These are phyloP conservation scores for Ageneiosus marmoratus DNA, from an alignment of 2,113 vertebrate species.

Conservation along the genomic window DNA sequence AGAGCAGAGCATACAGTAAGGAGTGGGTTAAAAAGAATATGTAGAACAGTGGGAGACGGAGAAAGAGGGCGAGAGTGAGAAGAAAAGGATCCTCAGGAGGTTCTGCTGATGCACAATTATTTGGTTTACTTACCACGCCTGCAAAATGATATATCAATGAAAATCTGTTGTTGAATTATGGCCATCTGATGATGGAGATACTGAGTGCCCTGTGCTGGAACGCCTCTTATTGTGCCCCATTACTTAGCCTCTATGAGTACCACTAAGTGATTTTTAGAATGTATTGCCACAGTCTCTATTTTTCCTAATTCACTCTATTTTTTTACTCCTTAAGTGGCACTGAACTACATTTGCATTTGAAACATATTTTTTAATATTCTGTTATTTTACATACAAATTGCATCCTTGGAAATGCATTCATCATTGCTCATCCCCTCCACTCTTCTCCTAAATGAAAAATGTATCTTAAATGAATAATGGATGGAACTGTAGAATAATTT, in stretches of 20 bases:
- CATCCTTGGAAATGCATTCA: conserved; percentile 77
- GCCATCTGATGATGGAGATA: conserved; percentile 57
- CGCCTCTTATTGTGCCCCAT: conserved; percentile 63
- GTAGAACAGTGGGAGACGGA: not conserved
- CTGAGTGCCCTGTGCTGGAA: conserved; percentile 43
- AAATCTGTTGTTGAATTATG: conserved; percentile 53
- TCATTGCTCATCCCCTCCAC: conserved; percentile 76
- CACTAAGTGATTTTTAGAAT: conserved; percentile 76
- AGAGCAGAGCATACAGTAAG: not conserved
- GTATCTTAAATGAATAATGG: conserved; percentile 81
- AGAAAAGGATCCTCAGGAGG: conserved; percentile 47
- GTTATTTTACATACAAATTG: conserved; percentile 85
- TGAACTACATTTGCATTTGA: conserved; percentile 79
- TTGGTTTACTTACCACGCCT: conserved; percentile 60
- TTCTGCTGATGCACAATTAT: conserved; percentile 53
- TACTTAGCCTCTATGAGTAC: conserved; percentile 59
- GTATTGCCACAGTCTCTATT: conserved; percentile 62
- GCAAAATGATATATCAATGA: conserved; percentile 65
- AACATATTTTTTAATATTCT: conserved; percentile 81
- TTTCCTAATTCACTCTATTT: conserved; percentile 65
- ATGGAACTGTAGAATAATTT: conserved; percentile 73
- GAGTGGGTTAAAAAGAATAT: conserved; percentile 29
- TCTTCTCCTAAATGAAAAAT: conserved; percentile 79
- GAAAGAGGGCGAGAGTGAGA: not conserved
- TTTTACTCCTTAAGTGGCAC: conserved; percentile 69